These are phyloP conservation scores for Carterocephalus palaemon DNA, from an alignment of 2,888 invertebrate species.

Conservation along the genomic window DNA sequence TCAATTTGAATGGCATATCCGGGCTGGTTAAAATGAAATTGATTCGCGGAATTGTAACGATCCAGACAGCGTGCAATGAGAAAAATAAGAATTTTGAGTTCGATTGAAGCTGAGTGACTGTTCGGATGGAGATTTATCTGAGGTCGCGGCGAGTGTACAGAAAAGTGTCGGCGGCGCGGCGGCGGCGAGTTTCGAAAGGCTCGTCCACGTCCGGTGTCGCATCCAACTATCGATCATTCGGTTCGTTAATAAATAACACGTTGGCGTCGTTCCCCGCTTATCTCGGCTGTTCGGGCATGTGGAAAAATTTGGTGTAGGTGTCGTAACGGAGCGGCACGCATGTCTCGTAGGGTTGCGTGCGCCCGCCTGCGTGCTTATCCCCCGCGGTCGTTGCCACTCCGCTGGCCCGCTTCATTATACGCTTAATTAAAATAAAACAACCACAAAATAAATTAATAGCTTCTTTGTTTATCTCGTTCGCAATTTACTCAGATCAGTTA, in stretches of 20 bases:
- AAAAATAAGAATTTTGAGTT: slow-evolving; percentile 43
- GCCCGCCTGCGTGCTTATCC: slow-evolving; percentile 58
- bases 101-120: slow-evolving; percentile 46
- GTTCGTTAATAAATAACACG: slow-evolving; percentile 80
- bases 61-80: slow-evolving; percentile 19
- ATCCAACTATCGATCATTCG: slow-evolving; percentile 79
- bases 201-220: slow-evolving; percentile 73
- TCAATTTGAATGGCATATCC: slow-evolving; percentile 26
- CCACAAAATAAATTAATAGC: slow-evolving; percentile 23
- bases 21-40: slow-evolving; percentile 23
- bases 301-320: slow-evolving; percentile 79
- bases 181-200: slow-evolving; percentile 72
- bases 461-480: slow-evolving; percentile 10
- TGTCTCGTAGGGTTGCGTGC: slow-evolving; percentile 67
- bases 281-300: slow-evolving; percentile 76
- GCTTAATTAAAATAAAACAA: slow-evolving; percentile 59
- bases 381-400: slow-evolving; percentile 60
- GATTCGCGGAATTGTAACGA: slow-evolving; percentile 24
- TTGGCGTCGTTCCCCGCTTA: slow-evolving; percentile 73
- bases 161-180: slow-evolving; percentile 47
- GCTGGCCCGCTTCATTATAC: slow-evolving; percentile 54
- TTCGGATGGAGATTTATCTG: slow-evolving; percentile 51
- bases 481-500: slow-evolving; percentile 13
- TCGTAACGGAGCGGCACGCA: slow-evolving; percentile 76
- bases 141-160: slow-evolving; percentile 46